phyloP scores from a whole-genome alignment of 1,140 invertebrate species.

The Lordiphosa stackelbergi region DNA sequence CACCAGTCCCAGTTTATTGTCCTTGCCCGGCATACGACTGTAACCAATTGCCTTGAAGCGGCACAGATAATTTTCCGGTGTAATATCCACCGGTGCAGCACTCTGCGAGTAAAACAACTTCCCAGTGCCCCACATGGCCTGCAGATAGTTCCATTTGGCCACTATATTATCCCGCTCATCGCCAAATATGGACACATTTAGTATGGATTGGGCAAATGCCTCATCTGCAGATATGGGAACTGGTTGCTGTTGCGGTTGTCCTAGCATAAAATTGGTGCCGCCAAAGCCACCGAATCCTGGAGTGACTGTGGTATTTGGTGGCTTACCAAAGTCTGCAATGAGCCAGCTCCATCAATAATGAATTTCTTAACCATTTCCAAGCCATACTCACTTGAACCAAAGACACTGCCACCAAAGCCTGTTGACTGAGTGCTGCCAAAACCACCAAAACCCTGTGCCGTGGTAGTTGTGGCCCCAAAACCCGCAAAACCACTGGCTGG shows the following conservation, averaged over 20 bases:
- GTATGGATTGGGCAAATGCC: constrained; percentile 86
- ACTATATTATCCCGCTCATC: constrained; percentile 95
- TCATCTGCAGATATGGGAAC: constrained; percentile 82
- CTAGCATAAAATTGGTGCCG: constrained; percentile 76
- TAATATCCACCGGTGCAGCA: constrained; percentile 86
- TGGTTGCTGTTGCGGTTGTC: constrained; percentile 79
- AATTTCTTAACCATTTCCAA: too few relatives aligned
- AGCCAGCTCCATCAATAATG: too few relatives aligned
- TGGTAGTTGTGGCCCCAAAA: constrained; percentile 78
- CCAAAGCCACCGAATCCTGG: constrained; percentile 79
- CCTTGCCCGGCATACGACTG: constrained; percentile 87
- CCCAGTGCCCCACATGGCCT: constrained; percentile 92
- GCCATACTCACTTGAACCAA: constrained; percentile 52
- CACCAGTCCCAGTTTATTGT: constrained; percentile 92
- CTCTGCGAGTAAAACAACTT: constrained; percentile 88
- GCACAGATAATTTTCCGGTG: constrained; percentile 92
- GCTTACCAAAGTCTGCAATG: constrained; percentile 61
- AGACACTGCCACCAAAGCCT: constrained; percentile 78
- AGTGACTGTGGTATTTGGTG: constrained; percentile 63
- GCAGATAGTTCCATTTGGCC: constrained; percentile 95
- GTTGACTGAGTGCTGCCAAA: constrained; percentile 76
- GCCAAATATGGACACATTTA: constrained; percentile 91
- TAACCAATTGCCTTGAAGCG: constrained; percentile 95
- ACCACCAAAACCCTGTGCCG: constrained; percentile 78
- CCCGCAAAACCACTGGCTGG: constrained; percentile 79